Evolutionary conservation across 2,797 vertebrate genomes (phyloP).

Genomic region (Halcyon smyrnensis): DNA sequence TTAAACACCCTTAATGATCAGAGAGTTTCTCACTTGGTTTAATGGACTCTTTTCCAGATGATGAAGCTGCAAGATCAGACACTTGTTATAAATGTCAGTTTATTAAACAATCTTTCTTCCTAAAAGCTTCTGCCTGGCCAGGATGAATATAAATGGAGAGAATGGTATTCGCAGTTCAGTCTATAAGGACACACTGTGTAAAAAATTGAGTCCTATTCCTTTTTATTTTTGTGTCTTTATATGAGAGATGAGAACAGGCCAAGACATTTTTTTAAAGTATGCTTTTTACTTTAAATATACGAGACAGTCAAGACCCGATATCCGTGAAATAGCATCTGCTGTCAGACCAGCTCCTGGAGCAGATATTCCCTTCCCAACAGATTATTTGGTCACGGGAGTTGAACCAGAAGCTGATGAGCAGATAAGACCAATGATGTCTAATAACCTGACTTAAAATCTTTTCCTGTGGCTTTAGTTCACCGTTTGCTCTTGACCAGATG

Average conservation of each 20-base stretch:
- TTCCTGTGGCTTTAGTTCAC: neutral
- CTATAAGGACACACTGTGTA: neutral
- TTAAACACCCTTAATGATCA: constrained; percentile 18
- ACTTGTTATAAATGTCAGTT: constrained; percentile 43
- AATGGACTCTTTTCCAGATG: constrained; percentile 25
- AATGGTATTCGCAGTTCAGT: neutral
- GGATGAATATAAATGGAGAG: neutral
- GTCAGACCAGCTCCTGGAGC: neutral
- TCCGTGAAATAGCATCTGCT: constrained; percentile 4
- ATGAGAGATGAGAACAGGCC: neutral
- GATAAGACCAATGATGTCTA: neutral
- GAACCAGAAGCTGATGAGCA: neutral
- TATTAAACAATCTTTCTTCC: constrained; percentile 28
- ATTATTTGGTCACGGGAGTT: neutral
- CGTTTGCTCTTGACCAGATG: accelerated
- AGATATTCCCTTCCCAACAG: neutral
- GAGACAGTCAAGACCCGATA: neutral
- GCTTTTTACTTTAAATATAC: neutral
- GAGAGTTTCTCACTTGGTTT: constrained; percentile 16
- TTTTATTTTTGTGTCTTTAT: neutral
- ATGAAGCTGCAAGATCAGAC: neutral
- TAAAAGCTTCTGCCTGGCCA: constrained; percentile 10
- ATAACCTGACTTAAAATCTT: neutral
- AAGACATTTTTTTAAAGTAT: neutral
- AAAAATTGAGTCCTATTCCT: neutral